Conservation (phyloP, 2,113 vertebrate species). For the Antigone vipio region DNA sequence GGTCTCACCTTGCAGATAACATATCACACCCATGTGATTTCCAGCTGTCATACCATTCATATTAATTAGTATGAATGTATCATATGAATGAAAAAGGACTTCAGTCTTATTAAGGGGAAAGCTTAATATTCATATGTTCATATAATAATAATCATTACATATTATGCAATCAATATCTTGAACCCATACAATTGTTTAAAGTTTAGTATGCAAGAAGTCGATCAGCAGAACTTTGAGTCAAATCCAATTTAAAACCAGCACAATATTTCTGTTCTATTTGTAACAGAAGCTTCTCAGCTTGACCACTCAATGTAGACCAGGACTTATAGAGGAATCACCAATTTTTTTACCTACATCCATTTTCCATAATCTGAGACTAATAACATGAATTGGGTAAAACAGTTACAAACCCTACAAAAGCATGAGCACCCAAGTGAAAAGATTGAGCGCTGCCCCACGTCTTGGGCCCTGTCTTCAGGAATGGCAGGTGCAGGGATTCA, state of each 20-base stretch:
- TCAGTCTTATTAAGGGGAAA: neutral
- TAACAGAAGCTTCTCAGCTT: neutral
- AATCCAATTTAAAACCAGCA: neutral
- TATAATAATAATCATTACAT: neutral
- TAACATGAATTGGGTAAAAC: neutral
- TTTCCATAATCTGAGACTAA: neutral
- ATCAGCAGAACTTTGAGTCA: neutral
- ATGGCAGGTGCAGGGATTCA: neutral
- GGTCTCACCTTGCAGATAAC: neutral
- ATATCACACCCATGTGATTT: neutral
- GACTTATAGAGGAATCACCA: neutral
- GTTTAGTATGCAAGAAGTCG: neutral
- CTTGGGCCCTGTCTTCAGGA: neutral
- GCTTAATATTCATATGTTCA: neutral
- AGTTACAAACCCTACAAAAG: neutral
- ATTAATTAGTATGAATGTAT: neutral
- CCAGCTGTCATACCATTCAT: neutral
- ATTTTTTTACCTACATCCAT: neutral
- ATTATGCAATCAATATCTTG: neutral
- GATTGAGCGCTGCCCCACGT: accelerated
- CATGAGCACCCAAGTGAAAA: neutral
- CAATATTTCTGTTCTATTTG: neutral
- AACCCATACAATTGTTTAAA: neutral
- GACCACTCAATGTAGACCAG: neutral
- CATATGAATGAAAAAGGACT: neutral